Conservation (phyloP, 2,797 vertebrate species). For the Micromesistius poutassou region DNA sequence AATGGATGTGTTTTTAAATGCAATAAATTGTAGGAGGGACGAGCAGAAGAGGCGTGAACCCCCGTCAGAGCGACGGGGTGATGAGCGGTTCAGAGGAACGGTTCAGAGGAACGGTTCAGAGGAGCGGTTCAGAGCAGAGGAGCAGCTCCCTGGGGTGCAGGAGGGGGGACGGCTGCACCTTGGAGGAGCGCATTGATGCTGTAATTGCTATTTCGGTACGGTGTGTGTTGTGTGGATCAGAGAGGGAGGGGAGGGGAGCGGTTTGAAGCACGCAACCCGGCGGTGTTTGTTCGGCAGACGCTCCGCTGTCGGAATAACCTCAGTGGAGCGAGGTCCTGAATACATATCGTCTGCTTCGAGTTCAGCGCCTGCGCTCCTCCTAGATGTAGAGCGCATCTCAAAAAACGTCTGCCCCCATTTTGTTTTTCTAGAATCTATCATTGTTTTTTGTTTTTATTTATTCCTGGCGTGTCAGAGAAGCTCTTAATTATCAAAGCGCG, state of each 20-base stretch:
- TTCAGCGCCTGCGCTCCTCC: not conserved
- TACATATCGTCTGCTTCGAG: not conserved
- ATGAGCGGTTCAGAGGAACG: too few species aligned
- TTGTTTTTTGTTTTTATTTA: not conserved
- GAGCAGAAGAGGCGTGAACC: not conserved
- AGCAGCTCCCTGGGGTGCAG: too few species aligned
- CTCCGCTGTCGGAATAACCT: not conserved
- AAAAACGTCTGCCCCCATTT: not conserved
- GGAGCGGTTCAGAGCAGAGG: too few species aligned
- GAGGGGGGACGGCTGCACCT: not conserved
- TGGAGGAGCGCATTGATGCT: not conserved
- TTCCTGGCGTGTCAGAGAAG: not conserved
- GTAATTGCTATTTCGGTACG: not conserved
- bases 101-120: too few species aligned
- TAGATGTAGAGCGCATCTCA: not conserved
- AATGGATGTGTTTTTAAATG: not conserved
- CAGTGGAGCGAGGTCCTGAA: not conserved
- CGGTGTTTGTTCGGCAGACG: not conserved
- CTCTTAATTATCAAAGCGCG: not conserved
- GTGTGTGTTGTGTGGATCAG: not conserved
- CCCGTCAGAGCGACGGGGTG: too few species aligned
- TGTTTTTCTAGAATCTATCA: not conserved
- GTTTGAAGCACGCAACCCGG: not conserved
- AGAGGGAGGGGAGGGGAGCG: not conserved
- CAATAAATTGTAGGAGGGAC: not conserved